Conservation (phyloP, 2,797 vertebrate genomes). For the Sebastiscus tertius region DNA sequence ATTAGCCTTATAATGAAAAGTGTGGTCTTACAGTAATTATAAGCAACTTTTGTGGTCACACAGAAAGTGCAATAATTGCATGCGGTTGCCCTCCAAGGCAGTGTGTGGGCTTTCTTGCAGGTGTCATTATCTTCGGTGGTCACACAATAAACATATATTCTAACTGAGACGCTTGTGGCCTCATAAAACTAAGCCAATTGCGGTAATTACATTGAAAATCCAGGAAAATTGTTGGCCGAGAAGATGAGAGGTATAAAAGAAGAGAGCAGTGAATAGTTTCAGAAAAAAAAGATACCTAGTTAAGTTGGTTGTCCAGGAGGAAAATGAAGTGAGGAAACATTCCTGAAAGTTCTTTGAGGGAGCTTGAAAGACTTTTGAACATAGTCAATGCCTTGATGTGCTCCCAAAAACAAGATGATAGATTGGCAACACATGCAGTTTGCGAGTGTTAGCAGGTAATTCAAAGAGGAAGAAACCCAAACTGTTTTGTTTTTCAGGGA, state of each 20-base stretch:
- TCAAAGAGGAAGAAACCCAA: conserved; percentile 25
- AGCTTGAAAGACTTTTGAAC: conserved; percentile 17
- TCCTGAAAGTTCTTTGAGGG: conserved; percentile 27
- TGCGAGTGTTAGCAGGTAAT: conserved; percentile 9
- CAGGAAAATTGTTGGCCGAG: background rate
- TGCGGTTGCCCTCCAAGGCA: conserved; percentile 22
- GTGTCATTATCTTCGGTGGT: conserved; percentile 37
- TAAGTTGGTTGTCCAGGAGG: conserved; percentile 4
- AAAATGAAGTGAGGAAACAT: conserved; percentile 21
- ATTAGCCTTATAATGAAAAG: conserved; percentile 42
- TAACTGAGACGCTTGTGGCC: background rate
- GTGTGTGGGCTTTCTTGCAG: conserved; percentile 30
- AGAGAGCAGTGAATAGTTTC: background rate
- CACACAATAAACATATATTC: conserved; percentile 17
- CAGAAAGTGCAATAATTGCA: conserved; percentile 30
- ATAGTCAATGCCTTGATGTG: conserved; percentile 17
- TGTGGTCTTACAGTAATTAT: conserved; percentile 35
- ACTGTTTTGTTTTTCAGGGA: background rate
- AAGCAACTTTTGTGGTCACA: conserved; percentile 17
- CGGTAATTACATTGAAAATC: background rate
- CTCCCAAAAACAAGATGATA: conserved; percentile 26
- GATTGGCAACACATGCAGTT: conserved; percentile 11
- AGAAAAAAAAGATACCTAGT: background rate
- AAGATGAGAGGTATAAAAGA: background rate
- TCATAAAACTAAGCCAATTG: background rate